Base-by-base conservation (phyloP, 1,140 invertebrate genomes). In the Zaprionus inermis region DNA sequence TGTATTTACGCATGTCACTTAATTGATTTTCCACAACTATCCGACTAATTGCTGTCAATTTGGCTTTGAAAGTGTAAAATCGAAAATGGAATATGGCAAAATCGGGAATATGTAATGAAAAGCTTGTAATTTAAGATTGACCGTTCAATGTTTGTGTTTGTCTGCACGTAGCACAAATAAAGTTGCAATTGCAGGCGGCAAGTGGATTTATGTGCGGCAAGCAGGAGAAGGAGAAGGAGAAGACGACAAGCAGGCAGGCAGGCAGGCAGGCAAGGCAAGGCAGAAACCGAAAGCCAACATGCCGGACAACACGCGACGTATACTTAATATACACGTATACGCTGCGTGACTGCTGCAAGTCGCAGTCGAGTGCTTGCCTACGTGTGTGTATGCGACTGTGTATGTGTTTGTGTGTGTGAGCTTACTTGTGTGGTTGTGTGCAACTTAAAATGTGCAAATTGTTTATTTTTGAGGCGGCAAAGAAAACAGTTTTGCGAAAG, bases 391-490 rank as follows among this genome's bases (percentile, higher is more conserved):
- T 63, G 64, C 20, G 32, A n/a, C n/a, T n/a, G n/a, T n/a, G n/a
- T n/a, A n/a, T n/a, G n/a, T n/a, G n/a, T n/a, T n/a, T n/a, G n/a
- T n/a, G n/a, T n/a, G n/a, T n/a, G n/a, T n/a, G n/a, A n/a, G n/a
- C n/a, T n/a, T n/a, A n/a, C n/a, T n/a, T 52, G 22, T 44, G 12
- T 36, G 12, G 10, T 11, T 49, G 20, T 57, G 38, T 49, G 32
- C 34, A 88, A 84, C 84, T 84, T 89, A 78, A 88, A 88, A 88
- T 88, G 84, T 89, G 84, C 75, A 88, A 88, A 88, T 88, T 88
- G 84, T 88, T 88, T 88, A 84, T 88, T 78, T 72, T 80, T 81
- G 30, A 52, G 44, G 55, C 68, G 58, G 41, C 61, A 72, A 71
- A 74, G 51, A 56, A 80, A 46, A 68, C 51, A 49, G 38, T 46